Evolutionary conservation across 2,888 invertebrate species (phyloP), one percentile per base, ranked within the genome.

Genomic region (Glaucopsyche alexis): DNA sequence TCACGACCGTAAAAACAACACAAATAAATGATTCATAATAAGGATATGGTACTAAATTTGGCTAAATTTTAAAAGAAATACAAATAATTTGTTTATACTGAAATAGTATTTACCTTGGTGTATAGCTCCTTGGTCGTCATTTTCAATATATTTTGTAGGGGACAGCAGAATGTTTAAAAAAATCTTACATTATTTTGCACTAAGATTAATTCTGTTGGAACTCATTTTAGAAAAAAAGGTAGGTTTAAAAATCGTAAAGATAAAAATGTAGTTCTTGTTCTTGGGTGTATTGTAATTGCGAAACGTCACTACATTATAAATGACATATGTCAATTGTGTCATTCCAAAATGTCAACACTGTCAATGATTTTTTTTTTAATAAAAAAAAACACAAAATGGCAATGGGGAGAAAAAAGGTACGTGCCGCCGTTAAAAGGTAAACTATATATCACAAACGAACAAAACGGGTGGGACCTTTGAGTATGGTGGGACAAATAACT

Each of bases 121-220:
- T 93, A 93, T 1, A 93, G 83, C 82, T 93, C 93, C 84, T 93
- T 93, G 74, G 93, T 93, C 72, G 93, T 93, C 93, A 93, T 93
- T 80, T 85, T 91, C 81, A 75, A 75, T 76, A 79, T 79, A 19
- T 75, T 67, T 74, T 71, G 47, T 40, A 65, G 52, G 70, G 45
- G 29, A 60, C 29, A 38, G 52, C 45, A 67, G 65, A 67, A 50
- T 72, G 65, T 77, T 72, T 75, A 74, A 73, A 72, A 72, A 71
- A 50, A 50, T 65, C 75, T 80, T 77, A 79, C 80, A 82, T 87
- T 86, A 89, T 86, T 89, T 89, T 80, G 89, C 88, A 82, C 88
- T 87, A 81, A 84, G 86, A 79, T 85, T 82, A 76, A 76, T 82
- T 82, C 81, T 85, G 86, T 79, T 79, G 79, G 84, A 87, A 87